Evolutionary conservation across 2,113 vertebrate genomes (phyloP), one percentile per base, ranked within the genome.

Genomic region (Clarias batrachus): DNA sequence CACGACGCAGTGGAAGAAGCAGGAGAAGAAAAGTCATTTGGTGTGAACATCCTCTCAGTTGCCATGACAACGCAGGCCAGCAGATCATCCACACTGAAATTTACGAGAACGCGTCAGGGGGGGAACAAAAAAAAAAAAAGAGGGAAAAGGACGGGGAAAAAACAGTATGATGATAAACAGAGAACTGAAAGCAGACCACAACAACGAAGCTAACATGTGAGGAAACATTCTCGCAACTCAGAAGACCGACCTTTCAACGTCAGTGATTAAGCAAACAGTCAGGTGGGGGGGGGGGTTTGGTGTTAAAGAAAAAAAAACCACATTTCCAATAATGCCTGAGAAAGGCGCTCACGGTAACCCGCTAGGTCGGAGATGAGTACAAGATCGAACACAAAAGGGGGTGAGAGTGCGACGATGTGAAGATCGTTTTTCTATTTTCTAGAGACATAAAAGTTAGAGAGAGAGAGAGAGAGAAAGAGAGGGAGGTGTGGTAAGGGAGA

Each of bases 41-140:
- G 87, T 79, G 71, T 63, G 87, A 87, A 90, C 89, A 59, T 88
- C 87, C 89, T 87, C 87, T 84, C 89, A 91, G 94, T 95, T 94
- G 91, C 93, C 91, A 95, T 95, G 94, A 91, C 94, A 93, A 95
- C 94, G 70, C 86, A 88, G 87, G 91, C 89, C 89, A 91, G 88
- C 88, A 89, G 91, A 91, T 93, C 92, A 94, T 90, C 91, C 84
- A 37, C 91, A 92, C 90, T 88, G 90, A 90, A 91, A 84, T 87
- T 66, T 87, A 88, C 81, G 84, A 88, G 85, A 85, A 89, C 82
- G 89, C 60, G 60, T 79, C 91, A 86, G 87, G 90, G 89, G 92
- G 92, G 90, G 85, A 92, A 90, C 90, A 91, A 57, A 83, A 66
- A 63, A 73, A 83, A 56, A 90, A 91, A 57, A 83, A 66, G 63